Evolutionary conservation across 2,797 vertebrate genomes (phyloP).

Genomic region (Paramormyrops hopkinsi): DNA sequence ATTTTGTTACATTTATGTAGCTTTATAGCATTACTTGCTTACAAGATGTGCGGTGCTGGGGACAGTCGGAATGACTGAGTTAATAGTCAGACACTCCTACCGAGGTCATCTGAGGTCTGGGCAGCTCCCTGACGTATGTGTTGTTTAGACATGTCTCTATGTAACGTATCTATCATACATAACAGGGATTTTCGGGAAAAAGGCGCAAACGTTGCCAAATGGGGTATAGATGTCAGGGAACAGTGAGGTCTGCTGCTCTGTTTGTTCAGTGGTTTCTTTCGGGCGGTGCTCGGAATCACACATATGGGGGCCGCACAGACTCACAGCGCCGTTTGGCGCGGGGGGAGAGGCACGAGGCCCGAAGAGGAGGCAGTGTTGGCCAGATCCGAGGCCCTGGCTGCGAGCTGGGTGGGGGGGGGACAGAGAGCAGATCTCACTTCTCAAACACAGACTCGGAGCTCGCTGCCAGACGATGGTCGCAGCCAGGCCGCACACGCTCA

Average conservation of each 20-base stretch:
- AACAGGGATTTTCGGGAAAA: constrained; percentile 25
- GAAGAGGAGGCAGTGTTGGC: constrained; percentile 66
- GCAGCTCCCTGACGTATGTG: constrained; percentile 34
- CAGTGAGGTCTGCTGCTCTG: constrained; percentile 38
- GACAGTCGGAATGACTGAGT: constrained; percentile 29
- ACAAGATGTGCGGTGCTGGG: not conserved
- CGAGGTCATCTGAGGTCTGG: constrained; percentile 38
- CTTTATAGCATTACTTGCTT: not conserved
- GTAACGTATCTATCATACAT: constrained; percentile 39
- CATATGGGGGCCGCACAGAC: not conserved
- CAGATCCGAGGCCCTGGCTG: constrained; percentile 78
- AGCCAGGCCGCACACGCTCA: constrained; percentile 41
- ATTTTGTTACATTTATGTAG: not conserved
- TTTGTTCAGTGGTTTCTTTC: constrained; percentile 48
- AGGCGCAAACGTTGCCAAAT: constrained; percentile 52
- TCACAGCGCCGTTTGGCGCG: constrained; percentile 21
- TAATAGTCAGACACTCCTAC: constrained; percentile 37
- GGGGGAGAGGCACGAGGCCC: not conserved
- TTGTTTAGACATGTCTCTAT: constrained; percentile 32
- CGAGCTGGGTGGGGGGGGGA: constrained; percentile 49
- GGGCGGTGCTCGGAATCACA: not conserved
- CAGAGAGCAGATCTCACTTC: constrained; percentile 77
- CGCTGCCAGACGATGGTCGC: constrained; percentile 38
- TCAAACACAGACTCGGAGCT: constrained; percentile 61
- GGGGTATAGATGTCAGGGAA: constrained; percentile 42